Evolutionary conservation across 2,113 vertebrate genomes (phyloP).

Genomic region (Oplegnathus fasciatus): DNA sequence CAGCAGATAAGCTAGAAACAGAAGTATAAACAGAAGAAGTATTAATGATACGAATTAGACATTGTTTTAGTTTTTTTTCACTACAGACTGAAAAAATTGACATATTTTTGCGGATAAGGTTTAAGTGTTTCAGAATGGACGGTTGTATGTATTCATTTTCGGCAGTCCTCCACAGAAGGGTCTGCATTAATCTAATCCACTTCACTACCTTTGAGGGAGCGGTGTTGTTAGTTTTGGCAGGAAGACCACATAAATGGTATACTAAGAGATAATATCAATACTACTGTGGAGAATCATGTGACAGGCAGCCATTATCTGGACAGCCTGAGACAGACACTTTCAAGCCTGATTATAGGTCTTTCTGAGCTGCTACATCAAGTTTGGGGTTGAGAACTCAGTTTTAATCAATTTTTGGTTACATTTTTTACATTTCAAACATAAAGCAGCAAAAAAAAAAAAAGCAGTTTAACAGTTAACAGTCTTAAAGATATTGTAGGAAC

Average conservation of each 20-base stretch:
- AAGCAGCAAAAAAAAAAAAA: background rate
- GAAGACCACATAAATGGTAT: constrained; percentile 54
- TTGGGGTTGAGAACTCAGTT: background rate
- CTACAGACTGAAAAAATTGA: background rate
- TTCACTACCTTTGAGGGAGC: constrained; percentile 28
- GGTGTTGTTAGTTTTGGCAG: constrained; percentile 47
- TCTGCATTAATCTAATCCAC: constrained; percentile 53
- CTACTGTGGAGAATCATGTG: constrained; percentile 43
- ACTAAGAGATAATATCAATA: constrained; percentile 51
- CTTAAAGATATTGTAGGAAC: background rate
- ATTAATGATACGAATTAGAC: constrained; percentile 1
- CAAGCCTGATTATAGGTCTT: constrained; percentile 38
- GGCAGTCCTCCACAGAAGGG: constrained; percentile 12
- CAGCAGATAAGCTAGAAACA: background rate
- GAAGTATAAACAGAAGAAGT: no score
- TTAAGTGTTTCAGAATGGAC: constrained; percentile 5
- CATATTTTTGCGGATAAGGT: background rate
- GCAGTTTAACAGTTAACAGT: background rate
- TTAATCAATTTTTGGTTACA: background rate
- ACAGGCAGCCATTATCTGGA: constrained; percentile 64
- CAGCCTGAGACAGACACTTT: constrained; percentile 40
- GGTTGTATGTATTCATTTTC: constrained; percentile 20
- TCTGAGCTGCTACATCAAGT: constrained; percentile 16
- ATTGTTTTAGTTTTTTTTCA: background rate
- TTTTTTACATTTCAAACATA: background rate